A percentile compares a stretch with the other conserved stretches of the same genome.
phyloP scores from a whole-genome alignment of 2,888 invertebrate genomes.

The Nomada lathburiana region DNA sequence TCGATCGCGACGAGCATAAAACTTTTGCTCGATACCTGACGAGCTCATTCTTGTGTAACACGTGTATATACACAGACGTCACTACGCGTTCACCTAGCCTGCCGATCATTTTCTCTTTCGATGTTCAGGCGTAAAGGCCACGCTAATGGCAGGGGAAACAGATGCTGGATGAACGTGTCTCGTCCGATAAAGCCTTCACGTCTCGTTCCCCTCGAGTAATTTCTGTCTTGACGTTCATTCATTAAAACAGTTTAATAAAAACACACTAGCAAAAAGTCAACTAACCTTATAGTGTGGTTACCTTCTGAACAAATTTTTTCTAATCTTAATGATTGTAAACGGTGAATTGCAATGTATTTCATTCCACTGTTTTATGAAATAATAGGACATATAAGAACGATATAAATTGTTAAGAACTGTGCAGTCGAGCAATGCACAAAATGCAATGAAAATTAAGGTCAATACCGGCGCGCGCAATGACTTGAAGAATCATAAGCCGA shows the following conservation, averaged over 20 bases:
- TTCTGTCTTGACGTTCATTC: constrained; percentile 3
- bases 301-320: no score
- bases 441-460: no score
- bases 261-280: not conserved
- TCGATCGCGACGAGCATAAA: constrained; percentile 44
- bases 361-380: no score
- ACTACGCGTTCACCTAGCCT: constrained; percentile 27
- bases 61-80: constrained; percentile 6
- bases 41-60: constrained; percentile 26
- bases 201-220: not conserved
- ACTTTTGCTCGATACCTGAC: constrained; percentile 39
- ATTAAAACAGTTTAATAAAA: constrained; percentile 11
- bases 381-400: no score
- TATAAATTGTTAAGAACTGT: no score
- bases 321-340: no score
- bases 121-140: constrained; percentile 27
- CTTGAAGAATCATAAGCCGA: no score
- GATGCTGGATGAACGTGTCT: constrained; percentile 1
- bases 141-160: constrained; percentile 1
- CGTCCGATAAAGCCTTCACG: not conserved
- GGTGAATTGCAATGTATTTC: no score
- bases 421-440: no score
- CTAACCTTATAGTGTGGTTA: no score
- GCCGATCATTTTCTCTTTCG: constrained; percentile 35
- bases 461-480: no score